Base-by-base conservation (phyloP, 2,113 vertebrate species). In the Onychorhynchus coronatus region DNA sequence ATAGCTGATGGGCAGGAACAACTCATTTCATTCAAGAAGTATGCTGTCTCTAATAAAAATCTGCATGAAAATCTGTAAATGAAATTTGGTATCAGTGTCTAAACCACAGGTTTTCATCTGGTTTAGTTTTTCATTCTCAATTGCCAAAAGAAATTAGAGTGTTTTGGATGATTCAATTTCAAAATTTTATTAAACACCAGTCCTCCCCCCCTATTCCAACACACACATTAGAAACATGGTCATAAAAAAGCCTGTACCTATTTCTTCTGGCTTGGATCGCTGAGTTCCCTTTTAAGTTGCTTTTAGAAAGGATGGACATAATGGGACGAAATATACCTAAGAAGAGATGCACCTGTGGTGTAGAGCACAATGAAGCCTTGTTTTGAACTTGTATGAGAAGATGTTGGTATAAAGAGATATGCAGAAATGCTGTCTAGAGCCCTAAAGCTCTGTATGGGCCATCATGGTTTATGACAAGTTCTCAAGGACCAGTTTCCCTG, bases 51-150 rank as follows among this genome's bases (percentile, higher is more conserved):
- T 81, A 85, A 93, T 63, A 83, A 79, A 94, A 94, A 81, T 63
- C 53, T 66, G 33, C 16, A 55, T 76, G 80, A 80, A 88, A 90
- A 91, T 84, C 67, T 93, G 76, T 78, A 72, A 97, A 93, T 88
- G 73, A 94, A 82, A 91, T 94, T 87, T 90, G 33, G 55, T 88
- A 86, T 81, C 42, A 16, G 5, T 73, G 46, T 42, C 27, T 61
- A 93, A 92, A 80, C 35, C 46, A 37, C 56, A 73, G 35, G 12
- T 87, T 95, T 73, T 96, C 84, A 74, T 86, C 56, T 91, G 84
- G 46, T 82, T 84, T 88, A 90, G 28, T 39, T 95, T 95, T 93
- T 71, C 47, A 73, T 80, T 84, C 58, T 78, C 31, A 53, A 14
- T 50, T 81, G 83, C 79, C n/a, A 62, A 84, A 91, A 86, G 27